These are phyloP conservation scores for Heliconius ismenius DNA, from an alignment of 2,888 invertebrate species.

Conservation along the genomic window DNA sequence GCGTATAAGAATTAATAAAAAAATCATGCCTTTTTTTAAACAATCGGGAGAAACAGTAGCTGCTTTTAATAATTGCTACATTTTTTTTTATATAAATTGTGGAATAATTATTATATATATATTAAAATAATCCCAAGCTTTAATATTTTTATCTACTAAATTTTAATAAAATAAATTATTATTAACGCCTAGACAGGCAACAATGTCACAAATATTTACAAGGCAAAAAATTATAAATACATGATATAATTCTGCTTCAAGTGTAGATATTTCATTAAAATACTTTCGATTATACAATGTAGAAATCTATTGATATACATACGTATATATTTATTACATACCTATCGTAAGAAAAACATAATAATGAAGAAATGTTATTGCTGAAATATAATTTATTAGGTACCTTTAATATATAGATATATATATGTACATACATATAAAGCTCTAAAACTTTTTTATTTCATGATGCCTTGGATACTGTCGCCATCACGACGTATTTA, in stretches of 20 bases:
- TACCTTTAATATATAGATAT: no score
- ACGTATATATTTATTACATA: no score
- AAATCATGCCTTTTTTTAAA: neutral
- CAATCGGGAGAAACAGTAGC: neutral
- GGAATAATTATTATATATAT: constrained; percentile 39
- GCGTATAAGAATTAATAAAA: neutral
- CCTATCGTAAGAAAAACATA: no score
- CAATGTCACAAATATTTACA: neutral
- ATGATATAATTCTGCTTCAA: neutral
- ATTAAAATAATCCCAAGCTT: constrained; percentile 52
- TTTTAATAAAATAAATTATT: constrained; percentile 26
- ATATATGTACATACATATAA: no score
- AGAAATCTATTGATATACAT: no score
- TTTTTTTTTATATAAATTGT: constrained; percentile 32
- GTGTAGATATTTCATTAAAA: no score
- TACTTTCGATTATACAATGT: no score
- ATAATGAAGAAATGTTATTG: no score
- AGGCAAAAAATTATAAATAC: neutral
- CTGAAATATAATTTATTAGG: no score
- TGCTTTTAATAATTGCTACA: constrained; percentile 1
- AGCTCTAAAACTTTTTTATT: no score
- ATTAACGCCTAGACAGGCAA: neutral
- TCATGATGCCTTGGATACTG: no score
- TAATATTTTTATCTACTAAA: constrained; percentile 46
- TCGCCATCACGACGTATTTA: neutral